Conservation (phyloP, 2,888 invertebrate genomes). For the Tenthredo livida region DNA sequence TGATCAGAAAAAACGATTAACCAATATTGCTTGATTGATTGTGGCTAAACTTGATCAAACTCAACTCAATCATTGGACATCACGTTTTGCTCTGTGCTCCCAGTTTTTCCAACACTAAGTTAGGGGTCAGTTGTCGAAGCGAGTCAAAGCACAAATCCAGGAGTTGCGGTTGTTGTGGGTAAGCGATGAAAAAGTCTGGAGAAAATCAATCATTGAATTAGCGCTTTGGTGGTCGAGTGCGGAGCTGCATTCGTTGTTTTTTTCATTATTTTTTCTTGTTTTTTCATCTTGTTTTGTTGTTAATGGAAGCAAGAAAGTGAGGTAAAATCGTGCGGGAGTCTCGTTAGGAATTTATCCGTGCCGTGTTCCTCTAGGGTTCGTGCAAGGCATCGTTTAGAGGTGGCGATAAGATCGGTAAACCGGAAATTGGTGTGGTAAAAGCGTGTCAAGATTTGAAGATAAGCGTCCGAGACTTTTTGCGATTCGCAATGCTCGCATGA, state of each 20-base stretch:
- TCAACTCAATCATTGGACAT: constrained; percentile 12
- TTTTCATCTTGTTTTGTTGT: not conserved
- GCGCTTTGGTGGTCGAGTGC: not conserved
- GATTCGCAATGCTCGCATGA: constrained; percentile 14
- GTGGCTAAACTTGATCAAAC: constrained; percentile 29
- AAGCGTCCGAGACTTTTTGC: not conserved
- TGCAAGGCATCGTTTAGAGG: constrained; percentile 36
- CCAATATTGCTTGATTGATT: not conserved
- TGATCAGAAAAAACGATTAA: not conserved
- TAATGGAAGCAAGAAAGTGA: constrained; percentile 10
- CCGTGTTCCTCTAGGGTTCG: constrained; percentile 39
- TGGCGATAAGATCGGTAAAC: constrained; percentile 40
- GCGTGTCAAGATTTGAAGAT: constrained; percentile 41
- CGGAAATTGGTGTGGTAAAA: constrained; percentile 41
- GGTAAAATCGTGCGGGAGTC: constrained; percentile 30
- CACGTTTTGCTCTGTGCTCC: not conserved
- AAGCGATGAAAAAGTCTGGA: not conserved
- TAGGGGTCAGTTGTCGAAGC: not conserved
- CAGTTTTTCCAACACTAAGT: not conserved
- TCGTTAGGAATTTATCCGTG: constrained; percentile 31
- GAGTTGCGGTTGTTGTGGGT: not conserved
- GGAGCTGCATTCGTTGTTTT: not conserved
- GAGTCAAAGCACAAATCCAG: not conserved
- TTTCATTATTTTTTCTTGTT: not conserved
- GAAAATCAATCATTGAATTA: constrained; percentile 34